Percentiles rank a stretch among this genome's conserved stretches.
These are phyloP conservation scores for Trichopria drosophilae DNA, from an alignment of 2,888 invertebrate species.

Conservation along the genomic window DNA sequence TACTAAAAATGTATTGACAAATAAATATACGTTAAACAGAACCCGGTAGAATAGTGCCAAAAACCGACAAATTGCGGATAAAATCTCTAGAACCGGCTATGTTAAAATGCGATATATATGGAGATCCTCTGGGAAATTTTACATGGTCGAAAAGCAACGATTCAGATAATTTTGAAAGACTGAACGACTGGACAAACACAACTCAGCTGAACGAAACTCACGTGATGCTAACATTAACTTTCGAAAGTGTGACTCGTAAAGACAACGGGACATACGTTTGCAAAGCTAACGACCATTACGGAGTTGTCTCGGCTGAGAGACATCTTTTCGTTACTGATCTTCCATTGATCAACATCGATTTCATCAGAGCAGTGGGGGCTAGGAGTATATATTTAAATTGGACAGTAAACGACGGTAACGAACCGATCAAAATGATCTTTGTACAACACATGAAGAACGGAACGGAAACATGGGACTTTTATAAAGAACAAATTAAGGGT, in stretches of 20 bases:
- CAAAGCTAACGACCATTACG: constrained; percentile 54
- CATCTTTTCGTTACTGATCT: constrained; percentile 68
- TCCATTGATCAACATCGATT: constrained; percentile 73
- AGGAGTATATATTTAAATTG: constrained; percentile 79
- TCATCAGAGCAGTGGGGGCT: constrained; percentile 74
- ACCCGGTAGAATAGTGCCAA: constrained; percentile 60
- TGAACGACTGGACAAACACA: constrained; percentile 54
- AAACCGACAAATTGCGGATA: constrained; percentile 58
- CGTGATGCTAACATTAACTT: constrained; percentile 64
- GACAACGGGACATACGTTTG: constrained; percentile 73
- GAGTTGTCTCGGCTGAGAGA: constrained; percentile 59
- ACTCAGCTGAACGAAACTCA: constrained; percentile 62
- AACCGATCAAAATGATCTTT: constrained; percentile 65
- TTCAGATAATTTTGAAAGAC: constrained; percentile 52
- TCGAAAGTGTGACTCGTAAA: constrained; percentile 65
- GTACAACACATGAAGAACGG: constrained; percentile 63
- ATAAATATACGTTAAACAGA: constrained; percentile 58
- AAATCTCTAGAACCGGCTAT: constrained; percentile 61
- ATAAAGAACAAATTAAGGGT: constrained; percentile 65
- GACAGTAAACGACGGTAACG: constrained; percentile 78
- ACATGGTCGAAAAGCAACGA: constrained; percentile 66
- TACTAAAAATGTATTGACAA: constrained; percentile 6
- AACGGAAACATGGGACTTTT: constrained; percentile 64
- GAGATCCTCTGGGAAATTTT: constrained; percentile 64
- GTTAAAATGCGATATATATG: constrained; percentile 63